These are phyloP conservation scores for Drosophila diplacantha DNA, from an alignment of 2,888 invertebrate genomes.

Conservation along the genomic window DNA sequence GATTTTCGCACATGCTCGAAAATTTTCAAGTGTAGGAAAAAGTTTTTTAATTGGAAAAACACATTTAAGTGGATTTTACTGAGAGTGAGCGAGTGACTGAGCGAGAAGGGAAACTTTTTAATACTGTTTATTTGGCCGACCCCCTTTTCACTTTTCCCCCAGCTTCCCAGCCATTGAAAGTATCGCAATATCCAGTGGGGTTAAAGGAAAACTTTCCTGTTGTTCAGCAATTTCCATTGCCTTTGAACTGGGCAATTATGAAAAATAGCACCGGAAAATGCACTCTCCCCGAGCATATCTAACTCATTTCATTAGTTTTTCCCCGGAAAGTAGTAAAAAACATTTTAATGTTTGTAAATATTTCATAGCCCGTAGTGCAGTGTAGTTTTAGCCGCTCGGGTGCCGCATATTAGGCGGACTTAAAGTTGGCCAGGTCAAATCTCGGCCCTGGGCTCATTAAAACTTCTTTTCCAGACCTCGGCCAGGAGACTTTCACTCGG, in stretches of 20 bases:
- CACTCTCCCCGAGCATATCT: conserved; percentile 63
- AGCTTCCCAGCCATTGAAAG: conserved; percentile 26
- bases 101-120: conserved; percentile 54
- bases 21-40: conserved; percentile 70
- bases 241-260: conserved; percentile 51
- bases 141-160: background rate
- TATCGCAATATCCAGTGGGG: conserved; percentile 53
- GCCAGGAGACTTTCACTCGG: conserved; percentile 27
- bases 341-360: conserved; percentile 70
- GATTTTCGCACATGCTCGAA: conserved; percentile 72
- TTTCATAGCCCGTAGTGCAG: conserved; percentile 50
- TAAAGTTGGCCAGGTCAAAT: conserved; percentile 37
- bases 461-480: conserved; percentile 47
- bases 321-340: conserved; percentile 56
- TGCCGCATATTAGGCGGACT: conserved; percentile 27
- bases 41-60: conserved; percentile 72
- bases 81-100: conserved; percentile 33
- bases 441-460: conserved; percentile 54
- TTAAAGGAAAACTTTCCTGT: conserved; percentile 48
- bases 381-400: conserved; percentile 10
- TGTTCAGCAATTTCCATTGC: conserved; percentile 48
- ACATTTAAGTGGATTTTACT: conserved; percentile 71
- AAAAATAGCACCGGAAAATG: conserved; percentile 34
- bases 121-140: conserved; percentile 60
- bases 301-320: conserved; percentile 68